Base-by-base conservation (phyloP, 2,888 invertebrate species). In the Drosophila cognata region DNA sequence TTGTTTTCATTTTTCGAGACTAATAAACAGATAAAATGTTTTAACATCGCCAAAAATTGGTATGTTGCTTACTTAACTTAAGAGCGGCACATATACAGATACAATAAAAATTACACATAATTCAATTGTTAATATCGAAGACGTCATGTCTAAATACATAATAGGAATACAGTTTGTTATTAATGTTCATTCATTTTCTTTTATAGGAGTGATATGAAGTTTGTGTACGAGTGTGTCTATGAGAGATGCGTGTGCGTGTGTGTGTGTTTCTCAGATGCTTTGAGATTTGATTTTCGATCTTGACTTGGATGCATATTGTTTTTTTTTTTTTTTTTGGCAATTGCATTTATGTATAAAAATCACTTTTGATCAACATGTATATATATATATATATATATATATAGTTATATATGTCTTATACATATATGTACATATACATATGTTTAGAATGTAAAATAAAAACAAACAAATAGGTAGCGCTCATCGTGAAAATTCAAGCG, bases 101-200 rank as follows among this genome's bases (percentile, higher is more conserved):
- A 71, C 51, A 68, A 71, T 71, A 65, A 57, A 62, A 58, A 51
- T 55, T 78, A 72, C 62, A 79, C 60, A 80, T 69, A 71, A 68
- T 65, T 63, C 59, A 79, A 61, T 70, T 70, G 73, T 69, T 87
- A 77, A 82, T 85, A 79, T 71, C 74, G 60, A 58, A 35, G 65
- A 77, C 52, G 48, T 48, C 66, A 56, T 65, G 71, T 84, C 72
- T 84, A 74, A 79, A 75, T 80, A 80, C 52, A 79, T 83, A 84
- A 81, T 85, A 85, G 85, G 85, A 85, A 85, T 85, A 89, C 89
- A 89, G 82, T 88, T 84, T 68, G 70, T 86, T 59, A 71, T 67
- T 68, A 53, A 64, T 71, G 58, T 77, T 76, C 58, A 63, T 74
- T 71, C 59, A 18, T 51, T 31, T 29, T 51, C 3, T 52, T 52